Evolutionary conservation across 1,140 invertebrate genomes (phyloP).

Genomic region (Hylaeus anthracinus): DNA sequence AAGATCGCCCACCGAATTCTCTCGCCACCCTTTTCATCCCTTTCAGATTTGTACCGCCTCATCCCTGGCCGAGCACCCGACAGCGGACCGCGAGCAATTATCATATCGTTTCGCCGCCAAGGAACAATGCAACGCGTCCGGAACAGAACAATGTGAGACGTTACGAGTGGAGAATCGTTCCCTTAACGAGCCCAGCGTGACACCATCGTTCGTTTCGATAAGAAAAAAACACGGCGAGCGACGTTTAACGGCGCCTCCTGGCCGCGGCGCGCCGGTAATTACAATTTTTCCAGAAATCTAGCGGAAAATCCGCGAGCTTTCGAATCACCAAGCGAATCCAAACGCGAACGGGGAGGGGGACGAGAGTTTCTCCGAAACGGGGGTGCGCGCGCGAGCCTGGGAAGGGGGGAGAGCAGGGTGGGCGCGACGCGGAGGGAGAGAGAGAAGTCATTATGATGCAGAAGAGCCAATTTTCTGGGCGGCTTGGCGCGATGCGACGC

Average conservation of each 20-base stretch:
- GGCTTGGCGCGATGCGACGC: conserved; percentile 80
- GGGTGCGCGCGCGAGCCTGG: conserved; percentile 6
- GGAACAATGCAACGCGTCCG: neutral
- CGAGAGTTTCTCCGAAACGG: conserved; percentile 6
- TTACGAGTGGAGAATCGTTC: neutral
- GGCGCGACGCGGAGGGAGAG: conserved; percentile 54
- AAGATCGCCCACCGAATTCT: too few relatives aligned
- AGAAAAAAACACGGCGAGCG: conserved; percentile 8
- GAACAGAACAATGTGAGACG: neutral
- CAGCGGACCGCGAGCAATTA: conserved; percentile 14
- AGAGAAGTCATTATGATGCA: conserved; percentile 80
- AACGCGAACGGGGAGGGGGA: neutral
- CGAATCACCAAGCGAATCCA: conserved; percentile 20
- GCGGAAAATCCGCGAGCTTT: conserved; percentile 56
- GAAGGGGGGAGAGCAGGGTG: conserved; percentile 18
- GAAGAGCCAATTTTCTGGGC: conserved; percentile 82
- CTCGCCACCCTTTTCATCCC: too few relatives aligned
- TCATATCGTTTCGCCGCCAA: neutral
- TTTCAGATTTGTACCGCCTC: neutral
- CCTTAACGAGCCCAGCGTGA: conserved; percentile 1
- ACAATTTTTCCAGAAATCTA: conserved; percentile 62
- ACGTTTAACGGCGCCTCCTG: conserved; percentile 34
- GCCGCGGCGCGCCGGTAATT: conserved; percentile 41
- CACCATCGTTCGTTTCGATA: conserved; percentile 5
- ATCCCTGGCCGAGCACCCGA: neutral